A percentile compares a stretch with the other conserved stretches of the same genome.
Conservation (phyloP, 2,113 vertebrate genomes). For the Spheniscus mendiculus region DNA sequence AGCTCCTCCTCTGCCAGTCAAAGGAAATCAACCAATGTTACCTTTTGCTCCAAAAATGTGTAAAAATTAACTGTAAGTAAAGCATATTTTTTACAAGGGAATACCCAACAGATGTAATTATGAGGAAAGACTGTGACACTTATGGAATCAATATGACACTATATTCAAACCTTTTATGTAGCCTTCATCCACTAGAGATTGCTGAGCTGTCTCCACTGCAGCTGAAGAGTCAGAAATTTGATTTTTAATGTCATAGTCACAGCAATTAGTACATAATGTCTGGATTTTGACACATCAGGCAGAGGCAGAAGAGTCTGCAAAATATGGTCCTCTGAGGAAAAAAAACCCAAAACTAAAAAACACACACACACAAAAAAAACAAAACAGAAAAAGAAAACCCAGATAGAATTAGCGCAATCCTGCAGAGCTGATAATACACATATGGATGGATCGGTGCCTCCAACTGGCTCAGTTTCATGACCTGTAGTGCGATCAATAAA, state of each 20-base stretch:
- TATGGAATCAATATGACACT: constrained; percentile 35
- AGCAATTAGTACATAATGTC: constrained; percentile 26
- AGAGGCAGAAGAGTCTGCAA: background rate
- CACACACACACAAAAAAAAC: too few species aligned
- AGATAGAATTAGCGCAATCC: background rate
- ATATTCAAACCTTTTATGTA: constrained; percentile 20
- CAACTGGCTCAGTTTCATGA: background rate
- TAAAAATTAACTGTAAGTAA: constrained; percentile 18
- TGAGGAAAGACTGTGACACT: constrained; percentile 35
- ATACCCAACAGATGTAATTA: constrained; percentile 66
- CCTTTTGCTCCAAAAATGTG: constrained; percentile 21
- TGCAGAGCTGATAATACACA: background rate
- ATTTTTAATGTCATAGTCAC: constrained; percentile 33
- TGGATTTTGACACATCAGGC: background rate
- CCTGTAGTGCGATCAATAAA: background rate
- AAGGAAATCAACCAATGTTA: constrained; percentile 24
- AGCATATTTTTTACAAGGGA: background rate
- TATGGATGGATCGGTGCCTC: background rate
- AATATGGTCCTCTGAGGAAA: background rate
- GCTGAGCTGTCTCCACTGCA: background rate
- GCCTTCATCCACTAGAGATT: background rate
- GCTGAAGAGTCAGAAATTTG: constrained; percentile 16
- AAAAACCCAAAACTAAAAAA: background rate
- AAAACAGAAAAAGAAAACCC: background rate
- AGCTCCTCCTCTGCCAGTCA: constrained; percentile 7